These are phyloP conservation scores for Calonectris borealis DNA, from an alignment of 2,113 vertebrate species.

Conservation along the genomic window DNA sequence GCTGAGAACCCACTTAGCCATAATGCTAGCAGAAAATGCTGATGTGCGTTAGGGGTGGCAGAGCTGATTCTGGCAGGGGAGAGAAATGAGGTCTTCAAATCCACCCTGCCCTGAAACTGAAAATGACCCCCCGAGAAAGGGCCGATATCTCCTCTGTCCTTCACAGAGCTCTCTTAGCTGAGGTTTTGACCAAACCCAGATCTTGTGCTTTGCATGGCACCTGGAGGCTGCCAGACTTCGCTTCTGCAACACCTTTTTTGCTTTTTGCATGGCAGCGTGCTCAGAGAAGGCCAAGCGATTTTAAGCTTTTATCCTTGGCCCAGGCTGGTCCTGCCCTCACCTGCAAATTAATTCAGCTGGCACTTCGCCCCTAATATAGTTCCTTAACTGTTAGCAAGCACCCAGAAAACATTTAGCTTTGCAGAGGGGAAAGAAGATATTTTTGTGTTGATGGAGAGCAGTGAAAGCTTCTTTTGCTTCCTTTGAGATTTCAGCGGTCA, in stretches of 20 bases:
- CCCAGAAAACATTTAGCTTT: neutral
- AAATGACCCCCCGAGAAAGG: rapidly evolving
- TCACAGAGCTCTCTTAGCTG: neutral
- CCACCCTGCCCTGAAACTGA: neutral
- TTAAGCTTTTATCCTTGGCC: neutral
- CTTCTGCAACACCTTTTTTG: neutral
- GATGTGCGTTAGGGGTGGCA: neutral
- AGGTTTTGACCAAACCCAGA: neutral
- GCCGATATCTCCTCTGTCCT: neutral
- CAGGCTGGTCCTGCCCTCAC: neutral
- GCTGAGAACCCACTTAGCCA: neutral
- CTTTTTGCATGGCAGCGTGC: neutral
- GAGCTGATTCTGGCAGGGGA: neutral
- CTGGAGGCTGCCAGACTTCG: neutral
- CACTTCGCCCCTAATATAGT: neutral
- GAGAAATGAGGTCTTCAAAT: neutral
- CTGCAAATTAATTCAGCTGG: neutral
- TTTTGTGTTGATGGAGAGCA: neutral
- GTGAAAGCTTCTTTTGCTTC: neutral
- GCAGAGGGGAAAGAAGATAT: neutral
- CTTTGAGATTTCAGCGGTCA: neutral
- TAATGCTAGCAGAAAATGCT: neutral
- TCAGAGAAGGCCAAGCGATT: neutral
- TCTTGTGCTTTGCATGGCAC: neutral
- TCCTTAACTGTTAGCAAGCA: neutral